Base-by-base conservation (phyloP, 1,140 invertebrate species). In the Drosophila biarmipes region DNA sequence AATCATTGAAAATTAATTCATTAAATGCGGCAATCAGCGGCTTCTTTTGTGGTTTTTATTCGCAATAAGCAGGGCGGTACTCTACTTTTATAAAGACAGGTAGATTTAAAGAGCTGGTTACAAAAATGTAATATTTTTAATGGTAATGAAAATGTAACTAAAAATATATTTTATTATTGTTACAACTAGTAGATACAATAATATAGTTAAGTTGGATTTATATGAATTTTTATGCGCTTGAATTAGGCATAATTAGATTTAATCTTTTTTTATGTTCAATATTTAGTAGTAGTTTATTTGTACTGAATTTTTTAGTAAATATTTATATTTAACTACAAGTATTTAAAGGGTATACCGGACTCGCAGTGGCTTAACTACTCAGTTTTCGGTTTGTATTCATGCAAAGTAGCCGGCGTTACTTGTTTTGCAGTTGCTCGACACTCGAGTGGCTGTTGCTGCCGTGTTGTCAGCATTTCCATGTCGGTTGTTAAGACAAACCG, bases 391-490 rank as follows among this genome's bases (percentile, higher is more conserved):
- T 69, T 21, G 42, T 58, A 52, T 86, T 77, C 56, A 73, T 73
- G 73, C 67, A 86, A 67, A 74, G 53, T 63, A 46, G 57, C 51
- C 31, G 48, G 11, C 48, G 17, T 49, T 52, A 52, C 24, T 63
- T 58, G 35, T 34, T 56, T 46, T 43, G 56, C 42, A 43, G 77
- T 19, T 73, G 38, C 56, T 49, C 34, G 56, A 48, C 67, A 34
- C 56, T 49, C 34, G 56, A 48, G 56, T 49, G 46, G 19, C 43
- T 81, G 52, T 14, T 59, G 52, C 15, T 52, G 75, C 11, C 55
- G 27, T 62, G 69, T 29, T 74, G 69, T 73, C 69, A 69, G 73
- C 73, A 63, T 64, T 73, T 73, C 59, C 46, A 49, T 19, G 34
- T 51, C 11, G 37, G 45, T 43, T 37, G 59, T 35, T 27, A 48